These are phyloP conservation scores for Takifugu flavidus DNA, from an alignment of 2,113 vertebrate genomes.

Conservation along the genomic window DNA sequence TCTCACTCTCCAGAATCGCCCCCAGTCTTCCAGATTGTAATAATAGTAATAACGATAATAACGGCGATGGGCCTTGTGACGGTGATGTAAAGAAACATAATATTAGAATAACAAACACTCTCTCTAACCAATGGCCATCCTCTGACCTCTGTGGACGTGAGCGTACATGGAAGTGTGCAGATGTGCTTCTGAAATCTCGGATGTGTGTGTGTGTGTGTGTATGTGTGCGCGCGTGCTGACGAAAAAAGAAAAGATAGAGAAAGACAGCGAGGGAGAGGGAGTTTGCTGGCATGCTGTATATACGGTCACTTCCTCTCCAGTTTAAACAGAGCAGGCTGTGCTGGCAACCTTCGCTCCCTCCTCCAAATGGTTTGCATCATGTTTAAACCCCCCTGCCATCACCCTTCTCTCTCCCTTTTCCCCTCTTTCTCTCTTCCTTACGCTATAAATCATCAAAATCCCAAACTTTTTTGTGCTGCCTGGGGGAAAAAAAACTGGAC, in stretches of 20 bases:
- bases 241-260: slow-evolving; percentile 45
- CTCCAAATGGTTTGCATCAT: slow-evolving; percentile 99
- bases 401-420: slow-evolving; percentile 56
- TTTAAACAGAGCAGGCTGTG: slow-evolving; percentile 99
- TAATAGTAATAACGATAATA: slow-evolving; percentile 81
- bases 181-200: slow-evolving; percentile 41
- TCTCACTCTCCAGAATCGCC: slow-evolving; percentile 58
- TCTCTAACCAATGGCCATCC: slow-evolving; percentile 76
- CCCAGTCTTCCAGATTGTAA: slow-evolving; percentile 72
- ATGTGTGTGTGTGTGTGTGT: slow-evolving; percentile 8
- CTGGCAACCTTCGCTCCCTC: slow-evolving; percentile 89
- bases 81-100: slow-evolving; percentile 80
- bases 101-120: slow-evolving; percentile 79
- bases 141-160: slow-evolving; percentile 78
- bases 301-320: slow-evolving; percentile 99
- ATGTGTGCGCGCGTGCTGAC: slow-evolving; percentile 18
- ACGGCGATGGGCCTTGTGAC: slow-evolving; percentile 63
- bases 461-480: slow-evolving; percentile 73
- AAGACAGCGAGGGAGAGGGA: slow-evolving; percentile 69
- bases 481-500: slow-evolving; percentile 37
- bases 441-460: slow-evolving; percentile 81
- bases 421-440: slow-evolving; percentile 69
- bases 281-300: slow-evolving; percentile 97
- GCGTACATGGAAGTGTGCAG: slow-evolving; percentile 36
- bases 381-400: slow-evolving; percentile 87